Conservation (phyloP, 2,888 invertebrate genomes). For the Drosophila neotestacea region DNA sequence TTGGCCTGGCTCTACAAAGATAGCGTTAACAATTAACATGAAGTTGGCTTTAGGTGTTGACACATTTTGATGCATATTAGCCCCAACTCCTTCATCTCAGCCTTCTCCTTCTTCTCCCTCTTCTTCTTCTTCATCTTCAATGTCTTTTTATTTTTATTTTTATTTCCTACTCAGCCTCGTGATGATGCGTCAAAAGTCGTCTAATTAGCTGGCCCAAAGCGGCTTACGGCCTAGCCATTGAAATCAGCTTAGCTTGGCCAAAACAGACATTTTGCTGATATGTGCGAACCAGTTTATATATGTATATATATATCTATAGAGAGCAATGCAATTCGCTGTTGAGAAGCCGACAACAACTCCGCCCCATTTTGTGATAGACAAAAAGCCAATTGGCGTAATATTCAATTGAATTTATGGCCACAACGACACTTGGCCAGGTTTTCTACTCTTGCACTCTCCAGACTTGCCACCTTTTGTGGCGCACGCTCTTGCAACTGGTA, state of each 20-base stretch:
- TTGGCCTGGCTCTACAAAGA: constrained; percentile 33
- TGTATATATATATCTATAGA: neutral
- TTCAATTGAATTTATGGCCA: constrained; percentile 83
- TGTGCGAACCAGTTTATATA: constrained; percentile 54
- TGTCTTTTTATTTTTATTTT: neutral
- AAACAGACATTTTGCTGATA: constrained; percentile 40
- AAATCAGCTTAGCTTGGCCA: constrained; percentile 70
- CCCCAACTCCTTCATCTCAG: constrained; percentile 24
- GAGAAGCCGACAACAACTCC: constrained; percentile 53
- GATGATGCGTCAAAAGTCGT: constrained; percentile 72
- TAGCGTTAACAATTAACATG: constrained; percentile 77
- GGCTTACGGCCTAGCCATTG: constrained; percentile 72
- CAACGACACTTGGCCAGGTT: constrained; percentile 75
- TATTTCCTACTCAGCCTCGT: constrained; percentile 18
- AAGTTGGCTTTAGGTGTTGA: constrained; percentile 72
- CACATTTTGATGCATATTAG: constrained; percentile 80
- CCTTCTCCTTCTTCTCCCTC: neutral
- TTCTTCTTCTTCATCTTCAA: neutral
- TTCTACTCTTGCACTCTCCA: constrained; percentile 20
- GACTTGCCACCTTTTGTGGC: constrained; percentile 70
- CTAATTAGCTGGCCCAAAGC: constrained; percentile 77
- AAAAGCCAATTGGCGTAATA: constrained; percentile 82
- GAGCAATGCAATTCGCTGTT: neutral
- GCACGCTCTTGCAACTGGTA: neutral
- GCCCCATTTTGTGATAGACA: constrained; percentile 78